Evolutionary conservation across 2,113 vertebrate genomes (phyloP).

Genomic region (Brachionichthys hirsutus): DNA sequence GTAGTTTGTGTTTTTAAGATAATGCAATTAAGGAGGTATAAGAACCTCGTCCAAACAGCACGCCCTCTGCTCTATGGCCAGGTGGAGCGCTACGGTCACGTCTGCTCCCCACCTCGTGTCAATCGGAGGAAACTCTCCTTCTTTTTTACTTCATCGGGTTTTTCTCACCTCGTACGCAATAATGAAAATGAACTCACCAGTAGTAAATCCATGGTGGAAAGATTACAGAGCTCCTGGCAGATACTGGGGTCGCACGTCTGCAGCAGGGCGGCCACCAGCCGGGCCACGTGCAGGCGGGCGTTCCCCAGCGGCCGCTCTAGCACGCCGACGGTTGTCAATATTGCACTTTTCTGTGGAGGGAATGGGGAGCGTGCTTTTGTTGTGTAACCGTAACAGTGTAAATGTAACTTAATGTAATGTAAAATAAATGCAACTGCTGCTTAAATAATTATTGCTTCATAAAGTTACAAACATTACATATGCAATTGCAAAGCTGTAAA

Average conservation of each 20-base stretch:
- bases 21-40: too few relatives aligned
- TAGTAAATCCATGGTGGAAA: conserved; percentile 88
- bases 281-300: conserved; percentile 89
- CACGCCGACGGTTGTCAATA: conserved; percentile 92
- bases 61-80: conserved; percentile 26
- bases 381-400: background rate
- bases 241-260: conserved; percentile 87
- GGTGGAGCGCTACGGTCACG: conserved; percentile 14
- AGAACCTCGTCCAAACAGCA: conserved; percentile 4
- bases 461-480: too few relatives aligned
- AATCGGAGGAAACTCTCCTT: conserved; percentile 18
- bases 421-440: too few relatives aligned
- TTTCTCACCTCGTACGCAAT: background rate
- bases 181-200: conserved; percentile 78
- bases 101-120: conserved; percentile 2
- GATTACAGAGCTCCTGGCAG: conserved; percentile 91
- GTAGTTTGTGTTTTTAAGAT: too few relatives aligned
- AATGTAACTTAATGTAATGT: too few relatives aligned
- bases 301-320: conserved; percentile 94
- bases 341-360: conserved; percentile 82
- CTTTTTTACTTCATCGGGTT: too few relatives aligned
- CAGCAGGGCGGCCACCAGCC: conserved; percentile 89
- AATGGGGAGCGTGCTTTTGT: background rate
- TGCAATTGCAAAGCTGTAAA: too few relatives aligned
- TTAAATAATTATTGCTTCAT: too few relatives aligned